Evolutionary conservation across 2,888 invertebrate species (phyloP).

Genomic region (Diarsia dahlii): DNA sequence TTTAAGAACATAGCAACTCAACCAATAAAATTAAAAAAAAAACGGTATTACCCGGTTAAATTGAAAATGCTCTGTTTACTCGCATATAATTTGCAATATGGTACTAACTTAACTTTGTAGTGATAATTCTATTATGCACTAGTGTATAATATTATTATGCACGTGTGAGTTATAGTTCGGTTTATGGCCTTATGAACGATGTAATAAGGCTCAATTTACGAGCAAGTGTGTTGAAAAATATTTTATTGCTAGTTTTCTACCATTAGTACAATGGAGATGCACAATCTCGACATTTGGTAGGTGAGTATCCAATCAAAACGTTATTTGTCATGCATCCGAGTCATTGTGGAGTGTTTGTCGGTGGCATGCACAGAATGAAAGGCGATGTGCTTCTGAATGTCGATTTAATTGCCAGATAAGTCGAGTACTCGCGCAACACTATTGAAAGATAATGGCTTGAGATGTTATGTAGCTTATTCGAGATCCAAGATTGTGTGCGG

Average conservation of each 20-base stretch:
- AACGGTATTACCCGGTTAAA: too few species aligned
- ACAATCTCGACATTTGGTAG: slow-evolving; percentile 72
- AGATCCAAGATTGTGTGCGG: slow-evolving; percentile 76
- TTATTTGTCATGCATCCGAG: slow-evolving; percentile 89
- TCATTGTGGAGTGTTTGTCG: slow-evolving; percentile 88
- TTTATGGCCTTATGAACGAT: too few species aligned
- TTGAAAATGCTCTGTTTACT: too few species aligned
- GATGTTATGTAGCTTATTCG: slow-evolving; percentile 86
- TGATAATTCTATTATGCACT: too few species aligned
- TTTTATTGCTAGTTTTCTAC: slow-evolving; percentile 24
- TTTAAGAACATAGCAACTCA: too few species aligned
- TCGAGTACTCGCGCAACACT: slow-evolving; percentile 84
- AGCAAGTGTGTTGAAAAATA: too few species aligned
- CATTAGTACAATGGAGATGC: slow-evolving; percentile 67
- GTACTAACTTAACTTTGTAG: too few species aligned
- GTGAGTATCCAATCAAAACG: slow-evolving; percentile 88
- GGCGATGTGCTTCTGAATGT: slow-evolving; percentile 89
- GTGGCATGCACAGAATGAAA: slow-evolving; percentile 87
- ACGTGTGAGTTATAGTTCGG: too few species aligned
- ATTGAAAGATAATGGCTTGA: slow-evolving; percentile 88
- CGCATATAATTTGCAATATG: too few species aligned
- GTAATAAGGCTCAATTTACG: too few species aligned
- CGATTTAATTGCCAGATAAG: slow-evolving; percentile 91
- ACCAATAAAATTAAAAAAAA: too few species aligned
- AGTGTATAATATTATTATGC: too few species aligned